phyloP scores from a whole-genome alignment of 2,113 vertebrate species.

The Hippocampus barbouri region DNA sequence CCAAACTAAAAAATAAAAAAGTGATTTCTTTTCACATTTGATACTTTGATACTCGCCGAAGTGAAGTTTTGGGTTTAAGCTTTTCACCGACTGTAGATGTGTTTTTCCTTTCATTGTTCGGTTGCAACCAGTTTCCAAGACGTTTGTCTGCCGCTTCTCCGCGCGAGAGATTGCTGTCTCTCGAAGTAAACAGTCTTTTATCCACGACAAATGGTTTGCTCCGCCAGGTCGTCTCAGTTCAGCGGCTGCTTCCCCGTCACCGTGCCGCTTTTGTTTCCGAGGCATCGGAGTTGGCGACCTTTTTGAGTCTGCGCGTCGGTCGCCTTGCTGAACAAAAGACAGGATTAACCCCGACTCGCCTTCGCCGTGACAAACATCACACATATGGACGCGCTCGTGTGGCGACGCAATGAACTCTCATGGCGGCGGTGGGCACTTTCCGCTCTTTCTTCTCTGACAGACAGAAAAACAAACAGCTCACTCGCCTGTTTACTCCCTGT shows the following conservation, averaged over 20 bases:
- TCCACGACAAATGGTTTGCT: neutral
- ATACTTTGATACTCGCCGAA: too few relatives aligned
- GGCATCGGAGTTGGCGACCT: constrained; percentile 25
- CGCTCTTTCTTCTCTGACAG: constrained; percentile 8
- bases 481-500: neutral
- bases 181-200: constrained; percentile 5
- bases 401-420: neutral
- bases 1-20: too few relatives aligned
- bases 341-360: constrained; percentile 41
- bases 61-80: too few relatives aligned
- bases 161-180: neutral
- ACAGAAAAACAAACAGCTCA: neutral
- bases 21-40: too few relatives aligned
- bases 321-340: constrained; percentile 38
- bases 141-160: neutral
- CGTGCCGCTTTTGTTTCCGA: constrained; percentile 22
- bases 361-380: constrained; percentile 45
- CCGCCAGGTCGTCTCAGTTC: constrained; percentile 1
- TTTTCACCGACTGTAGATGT: too few relatives aligned
- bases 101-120: too few relatives aligned
- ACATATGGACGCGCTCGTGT: constrained; percentile 19
- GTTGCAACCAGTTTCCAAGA: neutral
- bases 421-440: neutral
- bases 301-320: constrained; percentile 31
- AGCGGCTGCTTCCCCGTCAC: neutral